Percentiles rank a stretch among this genome's conserved stretches.
Conservation (phyloP, 2,113 vertebrate genomes). For the Syngnathus typhle region DNA sequence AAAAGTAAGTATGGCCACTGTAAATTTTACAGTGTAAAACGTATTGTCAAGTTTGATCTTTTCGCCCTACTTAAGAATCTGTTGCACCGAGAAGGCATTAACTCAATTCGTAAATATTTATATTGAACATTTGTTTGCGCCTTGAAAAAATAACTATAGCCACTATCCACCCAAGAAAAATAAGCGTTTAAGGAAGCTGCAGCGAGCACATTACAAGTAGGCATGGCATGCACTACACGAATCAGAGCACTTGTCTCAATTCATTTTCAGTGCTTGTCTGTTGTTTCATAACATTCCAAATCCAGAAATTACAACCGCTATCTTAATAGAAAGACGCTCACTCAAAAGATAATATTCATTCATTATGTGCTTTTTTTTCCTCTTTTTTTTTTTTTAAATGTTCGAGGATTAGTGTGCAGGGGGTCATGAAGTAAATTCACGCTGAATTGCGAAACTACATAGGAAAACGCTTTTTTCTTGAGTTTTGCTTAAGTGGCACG, state of each 20-base stretch:
- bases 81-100: constrained; percentile 16
- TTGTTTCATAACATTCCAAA: no score
- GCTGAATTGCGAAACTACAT: not conserved
- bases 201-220: not conserved
- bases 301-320: no score
- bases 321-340: no score
- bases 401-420: not conserved
- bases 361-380: constrained; percentile 9
- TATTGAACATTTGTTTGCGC: constrained; percentile 27
- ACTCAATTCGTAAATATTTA: constrained; percentile 6
- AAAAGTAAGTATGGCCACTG: constrained; percentile 62
- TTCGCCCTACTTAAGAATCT: constrained; percentile 14
- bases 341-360: not conserved
- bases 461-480: not conserved
- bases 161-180: not conserved
- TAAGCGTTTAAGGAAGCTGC: not conserved
- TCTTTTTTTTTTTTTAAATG: no score
- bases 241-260: not conserved
- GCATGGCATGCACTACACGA: not conserved
- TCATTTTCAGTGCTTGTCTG: no score
- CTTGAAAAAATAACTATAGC: not conserved
- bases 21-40: constrained; percentile 4
- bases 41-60: constrained; percentile 18
- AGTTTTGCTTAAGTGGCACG: no score
- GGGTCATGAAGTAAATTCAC: not conserved